Percentiles rank a stretch among this genome's conserved stretches.
phyloP scores from a whole-genome alignment of 2,113 vertebrate genomes.

The Sphaerodactylus townsendi region DNA sequence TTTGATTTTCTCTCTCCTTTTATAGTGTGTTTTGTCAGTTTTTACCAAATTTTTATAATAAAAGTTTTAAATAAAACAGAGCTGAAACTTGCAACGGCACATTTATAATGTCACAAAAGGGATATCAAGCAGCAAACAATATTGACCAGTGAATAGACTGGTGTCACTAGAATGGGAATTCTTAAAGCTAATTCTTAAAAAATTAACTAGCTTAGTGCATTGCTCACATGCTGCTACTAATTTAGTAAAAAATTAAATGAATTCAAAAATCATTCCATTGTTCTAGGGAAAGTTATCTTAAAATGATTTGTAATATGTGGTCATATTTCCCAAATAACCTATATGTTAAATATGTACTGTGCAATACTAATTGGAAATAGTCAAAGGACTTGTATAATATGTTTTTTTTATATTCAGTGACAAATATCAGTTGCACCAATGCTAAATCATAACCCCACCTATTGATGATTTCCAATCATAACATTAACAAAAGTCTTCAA shows the following conservation, averaged over 20 bases:
- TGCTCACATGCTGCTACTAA: background rate
- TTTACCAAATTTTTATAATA: background rate
- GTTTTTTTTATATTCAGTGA: background rate
- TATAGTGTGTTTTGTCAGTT: background rate
- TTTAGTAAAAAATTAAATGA: background rate
- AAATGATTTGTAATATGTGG: background rate
- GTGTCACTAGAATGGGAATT: background rate
- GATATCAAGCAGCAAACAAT: background rate
- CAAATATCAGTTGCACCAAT: background rate
- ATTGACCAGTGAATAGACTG: background rate
- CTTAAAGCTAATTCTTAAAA: background rate
- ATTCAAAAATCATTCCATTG: background rate
- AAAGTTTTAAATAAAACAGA: background rate
- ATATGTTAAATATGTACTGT: background rate
- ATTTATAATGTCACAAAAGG: background rate
- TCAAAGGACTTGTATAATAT: background rate
- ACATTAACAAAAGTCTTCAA: background rate
- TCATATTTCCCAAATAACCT: background rate
- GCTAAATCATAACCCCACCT: background rate
- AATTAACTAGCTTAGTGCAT: background rate
- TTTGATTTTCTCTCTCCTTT: background rate
- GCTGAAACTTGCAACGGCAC: background rate
- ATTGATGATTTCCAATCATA: background rate
- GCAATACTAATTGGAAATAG: background rate
- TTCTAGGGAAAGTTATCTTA: background rate